Conservation (phyloP, 2,888 invertebrate species). For the Hyposoter didymator region DNA sequence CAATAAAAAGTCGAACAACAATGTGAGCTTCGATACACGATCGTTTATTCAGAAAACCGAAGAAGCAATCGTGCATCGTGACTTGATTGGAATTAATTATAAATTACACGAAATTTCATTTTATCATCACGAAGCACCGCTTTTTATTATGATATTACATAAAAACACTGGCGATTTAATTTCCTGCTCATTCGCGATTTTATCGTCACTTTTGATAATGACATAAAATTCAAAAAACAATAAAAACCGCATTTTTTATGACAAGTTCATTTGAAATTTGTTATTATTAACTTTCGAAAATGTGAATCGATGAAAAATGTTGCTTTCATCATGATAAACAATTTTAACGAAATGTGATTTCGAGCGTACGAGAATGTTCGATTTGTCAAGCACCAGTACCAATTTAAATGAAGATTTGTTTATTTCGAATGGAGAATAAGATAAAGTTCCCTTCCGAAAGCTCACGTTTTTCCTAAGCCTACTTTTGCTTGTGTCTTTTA, state of each 20-base stretch:
- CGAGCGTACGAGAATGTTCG: background rate
- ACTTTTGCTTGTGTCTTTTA: slow-evolving; percentile 13
- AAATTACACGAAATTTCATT: background rate
- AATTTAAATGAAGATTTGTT: background rate
- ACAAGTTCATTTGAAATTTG: background rate
- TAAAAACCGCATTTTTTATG: too few species aligned
- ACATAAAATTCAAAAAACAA: too few species aligned
- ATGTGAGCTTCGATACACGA: too few species aligned
- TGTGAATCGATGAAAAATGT: background rate
- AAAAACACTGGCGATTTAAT: background rate
- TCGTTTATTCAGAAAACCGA: too few species aligned
- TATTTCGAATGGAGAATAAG: background rate
- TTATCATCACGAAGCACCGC: background rate
- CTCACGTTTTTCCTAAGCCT: background rate
- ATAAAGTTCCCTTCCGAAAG: background rate
- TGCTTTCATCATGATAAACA: background rate
- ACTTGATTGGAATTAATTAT: background rate
- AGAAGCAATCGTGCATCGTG: background rate
- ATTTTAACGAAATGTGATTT: background rate
- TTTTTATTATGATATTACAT: background rate
- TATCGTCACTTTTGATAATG: too few species aligned
- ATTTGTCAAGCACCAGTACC: background rate
- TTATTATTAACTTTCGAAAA: background rate
- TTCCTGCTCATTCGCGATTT: too few species aligned
- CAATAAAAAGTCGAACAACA: too few species aligned